Base-by-base conservation (phyloP, 2,888 invertebrate genomes). In the Exephanes ischioxanthus region DNA sequence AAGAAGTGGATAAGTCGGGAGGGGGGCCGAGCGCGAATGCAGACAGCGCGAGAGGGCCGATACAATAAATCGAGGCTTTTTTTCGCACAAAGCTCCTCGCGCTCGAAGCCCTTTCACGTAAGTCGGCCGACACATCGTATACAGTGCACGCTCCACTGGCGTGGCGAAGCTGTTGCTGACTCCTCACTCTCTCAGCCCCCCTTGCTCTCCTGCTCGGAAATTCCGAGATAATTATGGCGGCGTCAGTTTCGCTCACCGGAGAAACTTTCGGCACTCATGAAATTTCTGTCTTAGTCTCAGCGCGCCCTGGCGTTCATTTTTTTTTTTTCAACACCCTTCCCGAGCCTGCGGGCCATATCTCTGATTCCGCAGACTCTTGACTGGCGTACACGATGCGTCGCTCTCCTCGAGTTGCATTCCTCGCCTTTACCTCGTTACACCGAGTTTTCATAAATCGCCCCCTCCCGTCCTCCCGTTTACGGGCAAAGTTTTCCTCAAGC, bases 391-490 rank as follows among this genome's bases (percentile, higher is more conserved):
- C 70, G 84, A 84, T 84, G 79, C 77, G 80, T 79, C 67, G 71
- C 66, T 16, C 16, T 48, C 71, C 75, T 84, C 78, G 61, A 80
- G 83, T 82, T 87, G 87, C 83, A 88, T 90, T 86, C 83, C 86
- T 86, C 88, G 83, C 88, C 87, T 89, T 91, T 87, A 85, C 88
- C 87, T 88, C 89, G 90, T 90, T 91, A 91, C 85, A 82, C 80
- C 14, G 87, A 87, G 87, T 90, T 91, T 91, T 91, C 89, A 91
- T 91, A 91, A 91, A 91, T 91, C 89, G 90, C 88, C 58, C 3
- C 67, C 77, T 6, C 37, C 37, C 37, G 7, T 6, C 37, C 58
- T 14, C 67, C 76, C 87, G 82, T 87, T 91, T 89, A 89, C 88
- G 85, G 86, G 78, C 72, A 85, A 91, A 91, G 87, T 89, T 90